These are phyloP conservation scores for Brachypalpus laphriformis DNA, from an alignment of 2,888 invertebrate genomes.

Conservation along the genomic window DNA sequence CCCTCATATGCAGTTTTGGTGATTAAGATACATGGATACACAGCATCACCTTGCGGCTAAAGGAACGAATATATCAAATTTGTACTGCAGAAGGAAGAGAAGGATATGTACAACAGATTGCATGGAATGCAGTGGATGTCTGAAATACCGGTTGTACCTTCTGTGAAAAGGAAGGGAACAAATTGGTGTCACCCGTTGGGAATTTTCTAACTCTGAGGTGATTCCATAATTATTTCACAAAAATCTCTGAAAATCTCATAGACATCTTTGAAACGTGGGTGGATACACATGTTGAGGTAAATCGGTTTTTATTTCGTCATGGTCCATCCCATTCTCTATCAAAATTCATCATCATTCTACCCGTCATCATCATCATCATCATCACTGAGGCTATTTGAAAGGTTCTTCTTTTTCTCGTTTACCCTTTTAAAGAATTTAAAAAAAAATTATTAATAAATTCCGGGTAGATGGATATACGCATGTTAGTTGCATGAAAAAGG, in stretches of 20 bases:
- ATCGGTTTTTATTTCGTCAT: conserved; percentile 12
- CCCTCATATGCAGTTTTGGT: conserved; percentile 24
- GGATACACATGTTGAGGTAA: conserved; percentile 13
- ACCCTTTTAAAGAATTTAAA: neutral
- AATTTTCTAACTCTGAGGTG: conserved; percentile 33
- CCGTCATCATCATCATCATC: neutral
- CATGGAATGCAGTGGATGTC: conserved; percentile 8
- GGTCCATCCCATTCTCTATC: neutral
- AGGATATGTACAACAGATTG: neutral
- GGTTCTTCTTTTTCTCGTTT: neutral
- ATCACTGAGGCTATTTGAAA: neutral
- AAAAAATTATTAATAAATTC: neutral
- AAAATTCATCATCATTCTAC: conserved; percentile 10
- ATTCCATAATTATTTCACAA: conserved; percentile 7
- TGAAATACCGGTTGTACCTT: conserved; percentile 7
- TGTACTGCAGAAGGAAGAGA: neutral
- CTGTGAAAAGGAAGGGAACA: neutral
- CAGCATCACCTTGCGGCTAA: conserved; percentile 55
- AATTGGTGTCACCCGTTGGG: conserved; percentile 34
- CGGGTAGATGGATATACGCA: neutral
- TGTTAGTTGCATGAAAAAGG: neutral
- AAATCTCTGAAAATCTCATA: neutral
- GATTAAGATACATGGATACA: conserved; percentile 53
- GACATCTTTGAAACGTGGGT: conserved; percentile 3
- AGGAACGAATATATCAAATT: conserved; percentile 38